These are phyloP conservation scores for Abscondita cerata DNA, from an alignment of 2,888 invertebrate species.

Conservation along the genomic window DNA sequence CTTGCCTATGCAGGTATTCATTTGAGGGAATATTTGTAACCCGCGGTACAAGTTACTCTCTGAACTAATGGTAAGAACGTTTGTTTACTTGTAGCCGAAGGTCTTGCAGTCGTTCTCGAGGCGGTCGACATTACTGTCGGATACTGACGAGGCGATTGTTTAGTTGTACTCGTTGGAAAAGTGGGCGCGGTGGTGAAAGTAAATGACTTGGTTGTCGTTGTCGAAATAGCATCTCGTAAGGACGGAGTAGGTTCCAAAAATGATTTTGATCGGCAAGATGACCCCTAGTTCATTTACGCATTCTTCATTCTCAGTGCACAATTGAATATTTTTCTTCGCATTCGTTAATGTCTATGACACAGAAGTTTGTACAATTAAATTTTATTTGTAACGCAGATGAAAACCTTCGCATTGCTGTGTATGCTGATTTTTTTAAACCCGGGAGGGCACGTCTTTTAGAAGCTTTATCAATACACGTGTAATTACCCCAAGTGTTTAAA, in stretches of 20 bases:
- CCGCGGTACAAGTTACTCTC: slow-evolving; percentile 35
- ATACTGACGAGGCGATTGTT: too few species aligned
- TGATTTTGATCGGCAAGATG: slow-evolving; percentile 67
- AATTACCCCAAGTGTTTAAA: slow-evolving; percentile 74
- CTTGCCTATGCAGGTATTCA: slow-evolving; percentile 39
- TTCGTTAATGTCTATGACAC: slow-evolving; percentile 75
- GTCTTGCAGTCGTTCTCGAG: slow-evolving; percentile 5
- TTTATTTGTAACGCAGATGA: slow-evolving; percentile 5
- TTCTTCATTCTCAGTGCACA: slow-evolving; percentile 65
- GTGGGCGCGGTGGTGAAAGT: slow-evolving; percentile 2
- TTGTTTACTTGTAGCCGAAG: slow-evolving; percentile 11
- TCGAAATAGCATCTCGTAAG: background rate
- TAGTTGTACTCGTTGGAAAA: slow-evolving; percentile 2
- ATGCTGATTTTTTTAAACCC: slow-evolving; percentile 67
- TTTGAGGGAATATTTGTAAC: slow-evolving; percentile 36
- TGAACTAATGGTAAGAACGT: slow-evolving; percentile 17
- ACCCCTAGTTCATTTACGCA: slow-evolving; percentile 74
- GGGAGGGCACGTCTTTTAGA: slow-evolving; percentile 67
- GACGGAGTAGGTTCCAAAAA: slow-evolving; percentile 32
- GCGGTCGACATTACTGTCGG: background rate
- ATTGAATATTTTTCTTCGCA: slow-evolving; percentile 69
- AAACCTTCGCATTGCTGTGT: slow-evolving; percentile 66
- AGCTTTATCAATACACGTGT: slow-evolving; percentile 72
- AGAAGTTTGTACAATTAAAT: background rate
- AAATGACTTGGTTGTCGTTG: slow-evolving; percentile 26